Evolutionary conservation across 2,113 vertebrate genomes (phyloP), one percentile per base, ranked within the genome.

Genomic region (Australoheros scitulus): DNA sequence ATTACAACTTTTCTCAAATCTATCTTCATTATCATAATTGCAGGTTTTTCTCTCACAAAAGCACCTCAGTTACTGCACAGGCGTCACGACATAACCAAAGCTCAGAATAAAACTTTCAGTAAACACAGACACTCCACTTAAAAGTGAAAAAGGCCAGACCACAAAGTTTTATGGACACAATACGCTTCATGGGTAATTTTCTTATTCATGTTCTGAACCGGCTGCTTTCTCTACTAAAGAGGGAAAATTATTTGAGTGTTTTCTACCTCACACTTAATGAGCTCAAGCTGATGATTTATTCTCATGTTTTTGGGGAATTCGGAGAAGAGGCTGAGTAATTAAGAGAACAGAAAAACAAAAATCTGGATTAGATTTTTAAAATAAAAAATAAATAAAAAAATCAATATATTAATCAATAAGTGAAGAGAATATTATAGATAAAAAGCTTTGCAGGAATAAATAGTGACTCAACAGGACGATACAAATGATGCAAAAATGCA

Each of bases 61-160:
- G 52, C 78, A 76, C 86, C 81, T 63, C 17, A 76, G 86, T 80
- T 43, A 38, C 22, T 60, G 29, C 32, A 52, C 7, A 50, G 72
- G 41, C 56, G 83, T 80, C 61, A 29, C 34, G 36, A 7, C 52
- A 84, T 24, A 84, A 83, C 58, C 56, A 58, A 57, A 76, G 63
- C 70, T 72, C 74, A 63, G 64, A 43, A 36, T 29, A n/a, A 65
- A 81, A 60, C 76, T 15, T 75, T 88, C 83, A 78, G 88, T 93
- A 93, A 94, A 93, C 92, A 94, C 87, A 89, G 89, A 87, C 92
- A 36, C 87, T 84, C 87, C 77, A 83, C 55, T 86, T 81, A 68
- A 86, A 76, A 81, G 82, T 93, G 92, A 95, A 84, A 92, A 43
- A 87, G 57, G 65, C 88, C 92, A 94, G 93, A 89, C 84, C 79